phyloP scores from a whole-genome alignment of 2,113 vertebrate species.

The Melanerpes formicivorus region DNA sequence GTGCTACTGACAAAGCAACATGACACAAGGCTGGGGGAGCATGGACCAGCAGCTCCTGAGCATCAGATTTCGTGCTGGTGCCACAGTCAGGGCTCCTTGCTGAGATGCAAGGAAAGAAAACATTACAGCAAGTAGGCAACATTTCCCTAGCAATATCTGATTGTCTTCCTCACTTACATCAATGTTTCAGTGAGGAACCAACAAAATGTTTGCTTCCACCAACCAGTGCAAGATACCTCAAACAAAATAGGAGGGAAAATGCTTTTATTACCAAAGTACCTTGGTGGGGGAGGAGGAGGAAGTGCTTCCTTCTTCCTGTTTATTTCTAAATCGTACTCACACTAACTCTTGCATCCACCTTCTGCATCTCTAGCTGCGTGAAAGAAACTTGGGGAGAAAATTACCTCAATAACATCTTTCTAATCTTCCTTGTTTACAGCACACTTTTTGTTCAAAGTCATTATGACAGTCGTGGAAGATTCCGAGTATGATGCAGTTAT shows the following conservation, averaged over 20 bases:
- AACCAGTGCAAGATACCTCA: background rate
- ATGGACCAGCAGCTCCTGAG: background rate
- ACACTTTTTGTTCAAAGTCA: slow-evolving; percentile 67
- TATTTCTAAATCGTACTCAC: slow-evolving; percentile 11
- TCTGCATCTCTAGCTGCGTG: background rate
- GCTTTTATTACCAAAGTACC: slow-evolving; percentile 2
- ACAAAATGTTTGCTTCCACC: background rate
- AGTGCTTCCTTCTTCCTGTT: background rate
- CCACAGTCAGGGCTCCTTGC: background rate
- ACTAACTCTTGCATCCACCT: background rate
- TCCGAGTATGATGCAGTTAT: slow-evolving; percentile 70
- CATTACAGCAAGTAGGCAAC: background rate
- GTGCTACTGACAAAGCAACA: rapidly evolving
- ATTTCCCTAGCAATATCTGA: background rate
- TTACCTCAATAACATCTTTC: slow-evolving; percentile 64
- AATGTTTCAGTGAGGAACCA: background rate
- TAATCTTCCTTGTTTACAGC: slow-evolving; percentile 73
- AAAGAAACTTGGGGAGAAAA: slow-evolving; percentile 51
- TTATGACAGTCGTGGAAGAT: slow-evolving; percentile 61
- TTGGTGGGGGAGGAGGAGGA: background rate
- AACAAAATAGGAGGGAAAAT: background rate
- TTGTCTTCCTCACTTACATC: background rate
- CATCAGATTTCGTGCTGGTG: rapidly evolving
- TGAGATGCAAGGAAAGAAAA: background rate
- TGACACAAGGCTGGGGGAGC: background rate